Base-by-base conservation (phyloP, 2,797 vertebrate genomes). In the Sebastes alutus region DNA sequence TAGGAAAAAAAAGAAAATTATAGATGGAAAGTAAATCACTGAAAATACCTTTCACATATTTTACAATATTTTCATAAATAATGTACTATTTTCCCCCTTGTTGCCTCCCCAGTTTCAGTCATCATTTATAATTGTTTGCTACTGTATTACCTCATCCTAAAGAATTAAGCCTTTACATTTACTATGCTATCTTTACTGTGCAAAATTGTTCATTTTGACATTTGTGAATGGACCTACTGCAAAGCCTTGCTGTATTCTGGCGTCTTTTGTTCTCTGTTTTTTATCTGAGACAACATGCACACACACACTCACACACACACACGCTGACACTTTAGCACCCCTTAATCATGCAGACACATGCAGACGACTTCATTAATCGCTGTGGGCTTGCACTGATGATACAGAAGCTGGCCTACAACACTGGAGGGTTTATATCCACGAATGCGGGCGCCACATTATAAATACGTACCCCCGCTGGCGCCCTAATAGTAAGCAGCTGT, bases 291-390 rank as follows among this genome's bases (percentile, higher is more conserved):
- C 69, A 85, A 75, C 59, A 63, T 52, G 10, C 66, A 52, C 75
- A 35, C 61, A 77, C 72, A 62, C 72, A 30, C 80, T 56, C 81
- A 60, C 74, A 29, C 69, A 67, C 64, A 61, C 73, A 83, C 72
- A 46, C 52, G 13, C 32, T 4, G 67, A 81, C 18, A 65, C 73
- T 80, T 79, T 80, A 85, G 79, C 75, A 62, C 75, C 81, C 82
- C 86, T 89, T 93, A 92, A 93, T 94, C 93, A 93, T 89, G 88
- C 89, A 89, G 86, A 88, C 86, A 82, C 88, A 91, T 90, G 87
- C 88, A 87, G 85, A 92, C 72, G 89, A 92, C 89, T 91, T 95
- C 89, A 93, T 94, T 94, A 95, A 92, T 91, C 71, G 87, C 88
- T 87, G 84, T 80, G 90, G 88, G 86, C 82, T 82, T 85, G 81